Base-by-base conservation (phyloP, 1,140 invertebrate genomes). In the Lepidurus couesii region DNA sequence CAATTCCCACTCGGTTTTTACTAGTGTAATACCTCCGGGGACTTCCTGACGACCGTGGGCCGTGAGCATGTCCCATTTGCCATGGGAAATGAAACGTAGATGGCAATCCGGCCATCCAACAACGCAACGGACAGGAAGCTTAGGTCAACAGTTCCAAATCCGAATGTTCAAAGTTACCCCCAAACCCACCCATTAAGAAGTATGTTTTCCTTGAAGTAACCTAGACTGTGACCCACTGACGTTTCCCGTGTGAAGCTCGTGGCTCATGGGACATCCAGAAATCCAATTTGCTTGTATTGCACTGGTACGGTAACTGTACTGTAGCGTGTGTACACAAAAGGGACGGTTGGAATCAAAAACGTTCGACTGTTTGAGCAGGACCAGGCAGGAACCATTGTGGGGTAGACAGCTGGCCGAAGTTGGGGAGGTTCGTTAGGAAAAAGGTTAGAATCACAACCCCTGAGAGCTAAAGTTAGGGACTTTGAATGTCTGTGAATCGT, bases 131-230 rank as follows among this genome's bases (percentile, higher is more conserved):
- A 65, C 53, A 65, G 53, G 53, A 65, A n/a, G 53, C 4, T 65
- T 65, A 65, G 53, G 53, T 65, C 53, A 65, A 65, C 34, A 65
- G 53, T 65, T 65, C 16, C 53, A 65, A 34, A 34, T 34, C 34
- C 34, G 34, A 34, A 34, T 34, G 2, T 34, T 34, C 34, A 3
- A 34, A 34, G 3, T 34, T 34, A 34, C 34, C 26, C 26, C 26
- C 1, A 34, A 34, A 34, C 26, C 34, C 3, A 34, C 3, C 34
- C 3, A 34, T 34, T 34, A 34, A 34, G 34, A 34, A 34, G 34
- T 4, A 4, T 34, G 34, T 34, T 4, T 34, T 34, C 34, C 34
- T 34, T 34, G 34, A 34, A 4, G 34, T 4, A 34, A 34, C 34
- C 2, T 34, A 34, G 3, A 34, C 34, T 34, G 34, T 34, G 34